Conservation (phyloP, 2,797 vertebrate species). For the Enteromius treurensis region DNA sequence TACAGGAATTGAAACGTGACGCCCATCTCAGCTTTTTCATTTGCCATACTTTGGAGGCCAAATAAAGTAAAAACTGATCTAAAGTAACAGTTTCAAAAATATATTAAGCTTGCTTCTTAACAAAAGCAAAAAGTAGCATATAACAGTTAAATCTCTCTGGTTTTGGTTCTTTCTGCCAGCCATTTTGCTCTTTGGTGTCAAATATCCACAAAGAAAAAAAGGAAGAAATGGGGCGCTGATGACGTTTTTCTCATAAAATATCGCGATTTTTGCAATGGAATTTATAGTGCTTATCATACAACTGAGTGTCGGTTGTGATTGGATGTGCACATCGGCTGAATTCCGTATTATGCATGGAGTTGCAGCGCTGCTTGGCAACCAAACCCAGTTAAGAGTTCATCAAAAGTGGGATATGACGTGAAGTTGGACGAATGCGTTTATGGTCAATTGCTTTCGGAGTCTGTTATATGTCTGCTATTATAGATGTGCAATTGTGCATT, state of each 20-base stretch:
- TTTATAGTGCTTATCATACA: not conserved
- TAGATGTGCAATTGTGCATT: not conserved
- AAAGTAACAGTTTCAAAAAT: not conserved
- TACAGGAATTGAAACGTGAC: not conserved
- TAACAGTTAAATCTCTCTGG: not conserved
- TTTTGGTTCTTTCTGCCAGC: not conserved
- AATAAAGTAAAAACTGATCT: not conserved
- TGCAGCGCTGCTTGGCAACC: not conserved
- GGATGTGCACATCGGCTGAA: not conserved
- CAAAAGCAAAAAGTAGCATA: not conserved
- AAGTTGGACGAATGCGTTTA: too few relatives aligned
- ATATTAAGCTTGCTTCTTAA: not conserved
- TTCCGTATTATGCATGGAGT: not conserved
- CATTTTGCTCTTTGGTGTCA: conserved; percentile 5
- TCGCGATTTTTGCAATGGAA: not conserved
- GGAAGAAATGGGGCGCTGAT: not conserved
- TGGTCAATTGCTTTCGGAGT: not conserved
- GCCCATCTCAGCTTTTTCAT: not conserved
- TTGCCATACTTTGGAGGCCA: not conserved
- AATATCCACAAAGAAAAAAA: not conserved
- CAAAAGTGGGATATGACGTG: not conserved
- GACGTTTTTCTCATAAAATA: not conserved
- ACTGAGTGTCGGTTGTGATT: not conserved
- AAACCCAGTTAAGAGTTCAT: not conserved
- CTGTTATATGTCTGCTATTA: not conserved